Evolutionary conservation across 2,797 vertebrate genomes (phyloP).

Genomic region (Trematomus bernacchii): DNA sequence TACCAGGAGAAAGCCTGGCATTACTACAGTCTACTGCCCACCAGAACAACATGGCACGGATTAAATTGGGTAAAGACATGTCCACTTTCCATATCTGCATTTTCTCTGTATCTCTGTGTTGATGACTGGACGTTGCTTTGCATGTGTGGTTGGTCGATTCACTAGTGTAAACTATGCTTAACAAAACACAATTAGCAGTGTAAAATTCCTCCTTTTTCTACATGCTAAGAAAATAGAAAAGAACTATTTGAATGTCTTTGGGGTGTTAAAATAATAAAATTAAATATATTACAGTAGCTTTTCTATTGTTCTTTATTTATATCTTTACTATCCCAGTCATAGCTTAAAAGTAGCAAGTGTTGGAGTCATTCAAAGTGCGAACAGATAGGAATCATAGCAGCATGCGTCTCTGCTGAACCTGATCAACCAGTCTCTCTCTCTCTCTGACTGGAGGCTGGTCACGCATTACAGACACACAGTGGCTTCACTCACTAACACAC

Average conservation of each 20-base stretch:
- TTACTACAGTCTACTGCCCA: neutral
- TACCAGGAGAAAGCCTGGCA: neutral
- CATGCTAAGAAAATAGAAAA: neutral
- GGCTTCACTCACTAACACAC: neutral
- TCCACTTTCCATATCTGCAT: neutral
- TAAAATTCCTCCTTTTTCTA: neutral
- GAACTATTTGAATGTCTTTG: too few relatives aligned
- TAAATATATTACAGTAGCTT: too few relatives aligned
- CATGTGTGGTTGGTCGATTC: neutral
- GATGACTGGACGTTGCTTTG: neutral
- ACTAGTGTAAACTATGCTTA: neutral
- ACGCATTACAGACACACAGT: neutral
- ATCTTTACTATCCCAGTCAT: neutral
- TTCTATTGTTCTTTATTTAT: neutral
- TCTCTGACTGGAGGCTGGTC: slow-evolving; percentile 4
- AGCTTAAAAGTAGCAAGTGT: neutral
- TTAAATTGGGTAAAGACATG: slow-evolving; percentile 55
- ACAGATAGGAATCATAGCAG: slow-evolving; percentile 31
- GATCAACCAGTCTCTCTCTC: slow-evolving; percentile 51
- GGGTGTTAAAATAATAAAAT: too few relatives aligned
- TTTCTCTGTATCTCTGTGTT: slow-evolving; percentile 23
- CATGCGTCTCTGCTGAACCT: slow-evolving; percentile 51
- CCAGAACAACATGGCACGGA: slow-evolving; percentile 42
- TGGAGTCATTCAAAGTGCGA: slow-evolving; percentile 20
- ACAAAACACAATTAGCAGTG: neutral